Evolutionary conservation across 2,888 invertebrate genomes (phyloP), one percentile per base, ranked within the genome.

Genomic region (Dysmachus trigonus): DNA sequence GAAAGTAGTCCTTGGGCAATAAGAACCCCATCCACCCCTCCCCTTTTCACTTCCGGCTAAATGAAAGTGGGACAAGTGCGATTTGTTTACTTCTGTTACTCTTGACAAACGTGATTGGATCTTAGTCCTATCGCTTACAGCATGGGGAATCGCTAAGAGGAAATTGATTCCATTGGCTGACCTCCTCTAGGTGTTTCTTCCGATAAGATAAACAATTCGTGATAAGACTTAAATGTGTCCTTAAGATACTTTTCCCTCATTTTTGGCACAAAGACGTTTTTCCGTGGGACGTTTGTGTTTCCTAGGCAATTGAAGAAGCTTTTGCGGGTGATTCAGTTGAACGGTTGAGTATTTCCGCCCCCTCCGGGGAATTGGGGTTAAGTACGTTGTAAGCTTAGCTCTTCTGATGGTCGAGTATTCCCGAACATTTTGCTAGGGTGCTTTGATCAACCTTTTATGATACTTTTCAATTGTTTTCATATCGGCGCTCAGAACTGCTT

Each of bases 141-240:
- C 62, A 18, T 62, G 62, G 22, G 22, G 22, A 22, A 41, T 22
- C 62, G 27, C 62, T 62, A 62, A 62, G 22, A 62, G 27, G 62
- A 62, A 62, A 62, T 62, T 62, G 62, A 62, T 62, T 62, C 22
- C 62, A 27, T 27, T 62, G 62, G 62, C 10, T 62, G 62, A 62
- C 62, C 62, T 62, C 22, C 62, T 62, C 27, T 27, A 62, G 62
- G 62, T 62, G 62, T 62, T 62, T 62, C 22, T 62, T 22, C 27
- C 62, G 62, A 62, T 62, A 62, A 47, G 47, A 41, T 77, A 77
- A 77, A 77, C 47, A 77, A 47, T 27, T 47, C 38, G 76, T 38
- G 33, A 76, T 77, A 77, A 47, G 77, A 22, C 47, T 22, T 76
- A 38, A 76, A 77, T 30, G 77, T 47, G 77, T 77, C 77, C 77